Conservation (phyloP, 2,113 vertebrate species). For the Eurypyga helias region DNA sequence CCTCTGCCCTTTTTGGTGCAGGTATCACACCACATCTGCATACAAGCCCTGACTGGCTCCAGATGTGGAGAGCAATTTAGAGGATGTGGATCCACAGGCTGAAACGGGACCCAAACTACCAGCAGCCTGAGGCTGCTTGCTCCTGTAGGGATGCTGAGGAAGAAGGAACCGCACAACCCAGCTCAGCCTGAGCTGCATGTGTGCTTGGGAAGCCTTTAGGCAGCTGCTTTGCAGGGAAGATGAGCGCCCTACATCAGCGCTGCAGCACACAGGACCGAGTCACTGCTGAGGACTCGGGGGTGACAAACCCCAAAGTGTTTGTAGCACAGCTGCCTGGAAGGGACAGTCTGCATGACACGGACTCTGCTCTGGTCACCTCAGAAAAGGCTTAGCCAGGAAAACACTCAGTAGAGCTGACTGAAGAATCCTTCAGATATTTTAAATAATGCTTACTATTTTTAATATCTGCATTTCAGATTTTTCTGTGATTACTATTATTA, state of each 20-base stretch:
- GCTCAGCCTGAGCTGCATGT: background rate
- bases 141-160: background rate
- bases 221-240: background rate
- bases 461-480: background rate
- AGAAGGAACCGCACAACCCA: background rate
- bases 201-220: background rate
- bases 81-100: background rate
- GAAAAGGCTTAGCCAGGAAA: background rate
- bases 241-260: accelerated
- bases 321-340: background rate
- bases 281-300: accelerated
- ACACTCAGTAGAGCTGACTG: background rate
- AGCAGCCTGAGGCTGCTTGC: background rate
- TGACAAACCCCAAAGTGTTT: background rate
- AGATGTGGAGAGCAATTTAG: background rate
- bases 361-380: background rate
- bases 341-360: background rate
- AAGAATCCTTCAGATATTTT: background rate
- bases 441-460: background rate
- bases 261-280: background rate
- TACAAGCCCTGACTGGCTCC: background rate
- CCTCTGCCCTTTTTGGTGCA: background rate
- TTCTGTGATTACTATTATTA: background rate
- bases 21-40: background rate
- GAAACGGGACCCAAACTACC: background rate